Percentiles rank a stretch among this genome's conserved stretches.
Conservation (phyloP, 2,113 vertebrate species). For the Neofelis nebulosa region DNA sequence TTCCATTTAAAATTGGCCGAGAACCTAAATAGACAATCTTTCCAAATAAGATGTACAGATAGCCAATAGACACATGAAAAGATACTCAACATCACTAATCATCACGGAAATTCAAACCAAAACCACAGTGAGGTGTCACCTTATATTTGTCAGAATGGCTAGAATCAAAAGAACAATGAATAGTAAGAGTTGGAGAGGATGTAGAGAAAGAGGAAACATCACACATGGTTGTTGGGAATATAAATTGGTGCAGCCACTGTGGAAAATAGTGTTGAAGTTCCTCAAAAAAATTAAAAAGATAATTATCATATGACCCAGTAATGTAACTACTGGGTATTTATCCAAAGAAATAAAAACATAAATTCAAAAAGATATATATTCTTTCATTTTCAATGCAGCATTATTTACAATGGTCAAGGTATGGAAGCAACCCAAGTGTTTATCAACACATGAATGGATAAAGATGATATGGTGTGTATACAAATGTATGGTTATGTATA, state of each 20-base stretch:
- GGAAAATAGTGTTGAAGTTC: not conserved
- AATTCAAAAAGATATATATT: not conserved
- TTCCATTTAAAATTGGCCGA: not conserved
- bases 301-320: not conserved
- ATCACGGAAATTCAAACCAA: not conserved
- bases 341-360: not conserved
- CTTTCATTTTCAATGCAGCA: not conserved
- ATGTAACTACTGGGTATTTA: not conserved
- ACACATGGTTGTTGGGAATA: not conserved
- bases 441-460: not conserved
- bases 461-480: not conserved
- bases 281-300: not conserved
- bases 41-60: not conserved
- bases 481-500: not conserved
- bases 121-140: not conserved
- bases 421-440: not conserved
- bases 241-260: not conserved
- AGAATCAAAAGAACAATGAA: not conserved
- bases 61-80: not conserved
- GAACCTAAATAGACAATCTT: not conserved
- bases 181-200: not conserved
- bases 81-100: not conserved
- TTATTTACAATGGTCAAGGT: not conserved
- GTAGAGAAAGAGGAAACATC: not conserved
- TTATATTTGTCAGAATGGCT: not conserved